These are phyloP conservation scores for Ptychadena robeensis DNA, from an alignment of 2,797 vertebrate genomes.

Conservation along the genomic window DNA sequence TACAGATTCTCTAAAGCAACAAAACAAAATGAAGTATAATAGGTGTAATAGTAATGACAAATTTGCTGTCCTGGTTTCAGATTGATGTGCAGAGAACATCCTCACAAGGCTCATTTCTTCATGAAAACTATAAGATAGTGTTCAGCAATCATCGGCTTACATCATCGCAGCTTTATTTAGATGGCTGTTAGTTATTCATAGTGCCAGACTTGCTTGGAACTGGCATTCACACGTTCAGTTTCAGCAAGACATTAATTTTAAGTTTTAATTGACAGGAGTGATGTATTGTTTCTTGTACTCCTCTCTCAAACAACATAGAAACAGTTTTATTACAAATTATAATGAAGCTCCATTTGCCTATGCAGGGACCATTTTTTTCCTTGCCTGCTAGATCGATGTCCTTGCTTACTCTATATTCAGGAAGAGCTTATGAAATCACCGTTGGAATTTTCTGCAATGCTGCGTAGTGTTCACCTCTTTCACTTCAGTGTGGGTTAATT, in stretches of 20 bases:
- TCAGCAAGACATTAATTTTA: slow-evolving; percentile 4
- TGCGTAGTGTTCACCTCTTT: slow-evolving; percentile 9
- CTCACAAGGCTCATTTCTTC: not conserved
- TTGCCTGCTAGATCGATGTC: not conserved
- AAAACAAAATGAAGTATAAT: not conserved
- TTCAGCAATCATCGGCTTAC: not conserved
- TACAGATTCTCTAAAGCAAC: not conserved
- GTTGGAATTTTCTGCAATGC: slow-evolving; percentile 15
- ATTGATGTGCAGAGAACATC: not conserved
- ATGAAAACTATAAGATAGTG: not conserved
- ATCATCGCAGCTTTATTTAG: not conserved
- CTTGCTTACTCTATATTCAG: slow-evolving; percentile 4
- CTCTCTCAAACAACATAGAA: not conserved
- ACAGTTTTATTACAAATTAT: not conserved
- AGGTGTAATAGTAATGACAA: not conserved
- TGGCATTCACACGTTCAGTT: not conserved
- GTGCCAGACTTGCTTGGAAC: not conserved
- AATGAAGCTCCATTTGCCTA: not conserved
- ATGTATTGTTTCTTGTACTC: not conserved
- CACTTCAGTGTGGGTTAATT: slow-evolving; percentile 29
- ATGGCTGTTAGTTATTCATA: not conserved
- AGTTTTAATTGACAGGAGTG: slow-evolving; percentile 14
- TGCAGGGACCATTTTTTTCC: not conserved
- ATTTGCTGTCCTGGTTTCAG: not conserved
- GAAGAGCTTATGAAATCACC: slow-evolving; percentile 1